Conservation (phyloP, 2,797 vertebrate genomes). For the Tachyglossus aculeatus region DNA sequence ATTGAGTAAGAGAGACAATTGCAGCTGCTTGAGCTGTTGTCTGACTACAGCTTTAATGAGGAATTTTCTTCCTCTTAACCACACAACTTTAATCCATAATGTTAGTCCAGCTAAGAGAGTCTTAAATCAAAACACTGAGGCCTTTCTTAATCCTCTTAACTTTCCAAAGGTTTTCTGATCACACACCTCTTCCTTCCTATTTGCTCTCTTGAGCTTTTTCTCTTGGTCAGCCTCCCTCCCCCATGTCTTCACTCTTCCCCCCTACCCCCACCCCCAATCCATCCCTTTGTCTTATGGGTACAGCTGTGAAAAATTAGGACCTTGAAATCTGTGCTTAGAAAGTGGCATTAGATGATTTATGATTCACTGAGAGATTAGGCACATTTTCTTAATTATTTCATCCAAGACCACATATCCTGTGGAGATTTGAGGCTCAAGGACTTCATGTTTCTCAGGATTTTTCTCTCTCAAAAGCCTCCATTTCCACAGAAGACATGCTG, state of each 20-base stretch:
- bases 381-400: slow-evolving; percentile 64
- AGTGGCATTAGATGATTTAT: slow-evolving; percentile 42
- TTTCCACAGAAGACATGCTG: slow-evolving; percentile 39
- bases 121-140: slow-evolving; percentile 40
- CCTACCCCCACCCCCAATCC: slow-evolving; percentile 27
- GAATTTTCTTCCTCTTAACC: slow-evolving; percentile 66
- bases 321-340: slow-evolving; percentile 33
- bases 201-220: slow-evolving; percentile 22
- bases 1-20: slow-evolving; percentile 66
- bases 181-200: slow-evolving; percentile 52
- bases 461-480: slow-evolving; percentile 23
- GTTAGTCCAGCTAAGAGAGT: slow-evolving; percentile 40
- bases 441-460: slow-evolving; percentile 25
- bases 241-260: not conserved
- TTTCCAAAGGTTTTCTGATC: slow-evolving; percentile 52
- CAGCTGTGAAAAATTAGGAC: slow-evolving; percentile 73
- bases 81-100: slow-evolving; percentile 68
- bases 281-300: slow-evolving; percentile 54
- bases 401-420: slow-evolving; percentile 27
- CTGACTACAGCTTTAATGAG: slow-evolving; percentile 69
- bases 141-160: slow-evolving; percentile 59
- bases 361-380: slow-evolving; percentile 43
- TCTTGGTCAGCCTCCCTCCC: slow-evolving; percentile 41
- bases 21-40: slow-evolving; percentile 67
- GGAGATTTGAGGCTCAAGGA: slow-evolving; percentile 7